phyloP scores from a whole-genome alignment of 1,140 invertebrate species.

The Hesperophylax magnus region DNA sequence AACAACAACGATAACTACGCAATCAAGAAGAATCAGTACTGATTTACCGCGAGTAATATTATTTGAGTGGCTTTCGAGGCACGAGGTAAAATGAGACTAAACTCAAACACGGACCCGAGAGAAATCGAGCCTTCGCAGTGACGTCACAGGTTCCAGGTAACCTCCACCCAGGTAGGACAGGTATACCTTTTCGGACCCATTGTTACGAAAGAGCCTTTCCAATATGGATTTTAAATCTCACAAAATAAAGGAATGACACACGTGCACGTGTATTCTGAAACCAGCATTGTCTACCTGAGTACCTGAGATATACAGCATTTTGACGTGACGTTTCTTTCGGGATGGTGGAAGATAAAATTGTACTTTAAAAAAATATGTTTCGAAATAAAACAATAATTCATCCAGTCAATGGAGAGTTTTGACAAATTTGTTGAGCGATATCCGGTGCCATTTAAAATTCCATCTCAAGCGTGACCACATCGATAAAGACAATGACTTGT shows the following conservation, averaged over 20 bases:
- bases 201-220: constrained; percentile 36
- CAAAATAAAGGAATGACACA: constrained; percentile 30
- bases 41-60: background rate
- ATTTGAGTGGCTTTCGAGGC: background rate
- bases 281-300: constrained; percentile 13
- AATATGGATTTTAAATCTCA: constrained; percentile 42
- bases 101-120: constrained; percentile 17
- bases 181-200: constrained; percentile 40
- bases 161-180: constrained; percentile 16
- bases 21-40: no score
- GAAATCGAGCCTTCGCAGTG: constrained; percentile 29
- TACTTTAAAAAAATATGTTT: background rate
- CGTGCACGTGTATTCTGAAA: constrained; percentile 32
- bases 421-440: constrained; percentile 32
- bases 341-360: background rate
- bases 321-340: constrained; percentile 22
- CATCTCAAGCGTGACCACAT: background rate
- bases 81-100: constrained; percentile 48
- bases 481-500: background rate
- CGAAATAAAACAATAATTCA: background rate
- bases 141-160: constrained; percentile 52
- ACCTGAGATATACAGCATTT: constrained; percentile 23
- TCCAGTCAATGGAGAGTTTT: constrained; percentile 13
- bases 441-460: constrained; percentile 13
- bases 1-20: no score